phyloP scores from a whole-genome alignment of 2,113 vertebrate species.

The Sinocyclocheilus anshuiensis region DNA sequence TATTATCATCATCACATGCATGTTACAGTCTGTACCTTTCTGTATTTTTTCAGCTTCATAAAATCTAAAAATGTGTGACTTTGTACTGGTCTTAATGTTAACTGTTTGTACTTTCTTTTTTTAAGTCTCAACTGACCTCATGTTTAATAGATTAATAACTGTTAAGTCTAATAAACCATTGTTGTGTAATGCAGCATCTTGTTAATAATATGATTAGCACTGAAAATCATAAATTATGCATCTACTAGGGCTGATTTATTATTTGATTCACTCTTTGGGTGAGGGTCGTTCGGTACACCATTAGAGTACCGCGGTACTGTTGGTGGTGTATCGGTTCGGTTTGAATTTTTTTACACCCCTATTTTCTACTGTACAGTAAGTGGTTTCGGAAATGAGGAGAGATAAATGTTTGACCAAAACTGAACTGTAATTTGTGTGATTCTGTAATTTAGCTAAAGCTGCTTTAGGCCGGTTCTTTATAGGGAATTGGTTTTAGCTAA shows the following conservation, averaged over 20 bases:
- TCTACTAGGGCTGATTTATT: no score
- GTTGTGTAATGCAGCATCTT: constrained; percentile 43
- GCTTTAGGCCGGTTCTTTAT: background rate
- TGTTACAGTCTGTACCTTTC: constrained; percentile 70
- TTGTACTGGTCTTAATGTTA: constrained; percentile 72
- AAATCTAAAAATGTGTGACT: constrained; percentile 63
- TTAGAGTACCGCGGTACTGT: no score
- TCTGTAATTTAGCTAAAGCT: background rate
- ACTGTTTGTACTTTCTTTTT: constrained; percentile 79
- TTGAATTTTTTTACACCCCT: no score
- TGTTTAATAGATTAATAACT: constrained; percentile 53
- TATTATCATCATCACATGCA: constrained; percentile 61
- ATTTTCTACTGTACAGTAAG: background rate
- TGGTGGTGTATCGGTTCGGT: no score
- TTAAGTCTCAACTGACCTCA: constrained; percentile 60
- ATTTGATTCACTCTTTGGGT: no score
- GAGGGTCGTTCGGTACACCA: no score
- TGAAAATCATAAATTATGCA: background rate
- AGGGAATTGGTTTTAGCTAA: background rate
- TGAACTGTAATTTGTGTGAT: background rate
- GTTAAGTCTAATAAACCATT: constrained; percentile 56
- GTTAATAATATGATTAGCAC: background rate
- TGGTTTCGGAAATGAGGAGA: background rate
- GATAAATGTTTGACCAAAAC: background rate
- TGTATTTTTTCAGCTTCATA: constrained; percentile 60